A percentile compares a stretch with the other conserved stretches of the same genome.
Conservation (phyloP, 2,888 invertebrate genomes). For the Diogma glabrata region DNA sequence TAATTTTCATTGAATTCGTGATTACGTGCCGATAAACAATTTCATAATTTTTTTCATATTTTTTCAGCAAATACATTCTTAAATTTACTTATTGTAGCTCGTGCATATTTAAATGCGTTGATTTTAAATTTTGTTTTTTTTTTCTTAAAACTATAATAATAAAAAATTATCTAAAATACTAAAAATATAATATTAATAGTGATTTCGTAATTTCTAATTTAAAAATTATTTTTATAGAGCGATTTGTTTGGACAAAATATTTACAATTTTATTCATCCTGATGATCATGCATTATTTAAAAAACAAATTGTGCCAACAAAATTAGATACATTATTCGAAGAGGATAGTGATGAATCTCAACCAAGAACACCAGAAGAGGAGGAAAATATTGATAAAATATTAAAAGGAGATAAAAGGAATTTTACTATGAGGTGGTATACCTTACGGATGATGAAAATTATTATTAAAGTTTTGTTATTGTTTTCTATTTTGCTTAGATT, state of each 20-base stretch:
- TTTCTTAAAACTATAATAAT: too few relatives aligned
- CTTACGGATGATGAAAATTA: not conserved
- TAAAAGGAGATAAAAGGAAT: constrained; percentile 41
- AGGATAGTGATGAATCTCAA: constrained; percentile 38
- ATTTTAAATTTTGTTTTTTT: too few relatives aligned
- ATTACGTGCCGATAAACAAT: constrained; percentile 13
- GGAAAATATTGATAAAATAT: constrained; percentile 30
- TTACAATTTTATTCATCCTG: constrained; percentile 68
- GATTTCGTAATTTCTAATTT: too few relatives aligned
- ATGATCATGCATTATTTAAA: constrained; percentile 62
- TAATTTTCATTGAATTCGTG: constrained; percentile 16
- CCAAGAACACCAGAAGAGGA: constrained; percentile 36
- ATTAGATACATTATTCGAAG: constrained; percentile 34
- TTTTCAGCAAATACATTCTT: too few relatives aligned
- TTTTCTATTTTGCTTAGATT: constrained; percentile 32
- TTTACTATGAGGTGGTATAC: constrained; percentile 40
- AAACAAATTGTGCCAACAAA: constrained; percentile 48
- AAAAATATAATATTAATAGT: too few relatives aligned
- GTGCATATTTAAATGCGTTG: not conserved
- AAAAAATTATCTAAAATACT: too few relatives aligned
- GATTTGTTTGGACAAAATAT: constrained; percentile 74
- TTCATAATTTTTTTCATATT: not conserved
- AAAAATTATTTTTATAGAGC: constrained; percentile 43
- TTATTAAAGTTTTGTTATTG: not conserved
- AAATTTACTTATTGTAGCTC: too few relatives aligned